Base-by-base conservation (phyloP, 2,113 vertebrate genomes). In the Catagonus wagneri region DNA sequence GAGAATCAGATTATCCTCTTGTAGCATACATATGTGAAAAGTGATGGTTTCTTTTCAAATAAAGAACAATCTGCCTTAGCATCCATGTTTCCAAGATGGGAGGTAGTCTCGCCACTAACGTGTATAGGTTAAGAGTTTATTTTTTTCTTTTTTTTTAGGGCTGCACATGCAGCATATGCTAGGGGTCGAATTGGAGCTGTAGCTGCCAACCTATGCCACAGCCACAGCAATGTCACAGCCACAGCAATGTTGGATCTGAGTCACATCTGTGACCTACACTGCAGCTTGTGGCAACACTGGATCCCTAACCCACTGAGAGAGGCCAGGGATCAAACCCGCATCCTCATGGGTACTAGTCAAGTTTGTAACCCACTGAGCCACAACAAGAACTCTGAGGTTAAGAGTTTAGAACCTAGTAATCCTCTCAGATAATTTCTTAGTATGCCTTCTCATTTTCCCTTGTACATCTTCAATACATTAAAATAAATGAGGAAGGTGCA, bases 391-490 rank as follows among this genome's bases (percentile, higher is more conserved):
- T 44, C 44, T 8, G 8, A 44, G 44, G 25, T 23, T 89, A 90
- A 25, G 80, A 68, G 58, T 76, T 65, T 69, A 93, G 78, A 20
- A 63, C 15, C 76, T 66, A 81, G 11, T 84, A 71, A 75, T 76
- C 17, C 27, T 80, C 32, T 95, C n/a, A 71, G 11, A 54, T 0
- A n/a, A 65, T 39, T 84, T 89, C 34, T 71, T 58, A 93, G 25
- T 50, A 66, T 58, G n/a, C 11, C 11, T 60, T 69, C 0, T 80
- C 27, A 76, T 69, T 93, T 83, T 54, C 14, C 61, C 34, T 88
- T 90, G 7, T 25, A 65, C 25, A 93, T 92, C 29, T 76, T 86
- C 44, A 63, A 8, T n/a, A 89, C 54, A 65, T 92, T 93, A 66
- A 61, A 74, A 58, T 52, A 71, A 75, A 76, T 34, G 10, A 71